Percentiles rank a stretch among this genome's conserved stretches.
These are phyloP conservation scores for Drosophila affinis DNA, from an alignment of 2,888 invertebrate genomes.

Conservation along the genomic window DNA sequence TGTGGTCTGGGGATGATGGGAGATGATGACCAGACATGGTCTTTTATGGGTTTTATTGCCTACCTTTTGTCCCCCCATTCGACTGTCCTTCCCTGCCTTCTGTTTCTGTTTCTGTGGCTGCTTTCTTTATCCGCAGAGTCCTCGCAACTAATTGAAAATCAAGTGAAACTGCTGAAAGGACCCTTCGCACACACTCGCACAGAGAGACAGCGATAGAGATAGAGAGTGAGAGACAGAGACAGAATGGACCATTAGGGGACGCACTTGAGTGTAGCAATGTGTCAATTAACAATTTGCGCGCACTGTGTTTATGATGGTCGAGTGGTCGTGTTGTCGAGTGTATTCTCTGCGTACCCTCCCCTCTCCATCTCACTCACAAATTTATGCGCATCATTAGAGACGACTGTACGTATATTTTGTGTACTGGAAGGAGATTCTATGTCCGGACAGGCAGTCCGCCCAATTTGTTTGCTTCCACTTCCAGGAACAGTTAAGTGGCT, in stretches of 20 bases:
- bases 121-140: slow-evolving; percentile 4
- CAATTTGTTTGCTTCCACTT: slow-evolving; percentile 53
- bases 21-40: background rate
- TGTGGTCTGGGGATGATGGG: background rate
- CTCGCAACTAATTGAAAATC: slow-evolving; percentile 27
- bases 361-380: slow-evolving; percentile 25
- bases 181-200: slow-evolving; percentile 8
- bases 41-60: background rate
- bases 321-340: slow-evolving; percentile 34
- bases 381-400: slow-evolving; percentile 43
- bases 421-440: slow-evolving; percentile 5
- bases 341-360: slow-evolving; percentile 6
- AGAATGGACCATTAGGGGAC: slow-evolving; percentile 41
- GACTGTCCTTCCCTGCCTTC: background rate
- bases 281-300: slow-evolving; percentile 73
- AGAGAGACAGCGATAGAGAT: background rate
- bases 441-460: slow-evolving; percentile 25
- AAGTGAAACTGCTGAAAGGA: slow-evolving; percentile 15
- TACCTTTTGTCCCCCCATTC: background rate
- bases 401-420: slow-evolving; percentile 18
- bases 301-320: slow-evolving; percentile 61
- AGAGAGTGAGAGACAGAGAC: background rate
- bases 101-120: background rate
- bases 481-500: slow-evolving; percentile 57
- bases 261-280: slow-evolving; percentile 59